phyloP scores from a whole-genome alignment of 2,113 vertebrate genomes.

The Sisor rabdophorus region DNA sequence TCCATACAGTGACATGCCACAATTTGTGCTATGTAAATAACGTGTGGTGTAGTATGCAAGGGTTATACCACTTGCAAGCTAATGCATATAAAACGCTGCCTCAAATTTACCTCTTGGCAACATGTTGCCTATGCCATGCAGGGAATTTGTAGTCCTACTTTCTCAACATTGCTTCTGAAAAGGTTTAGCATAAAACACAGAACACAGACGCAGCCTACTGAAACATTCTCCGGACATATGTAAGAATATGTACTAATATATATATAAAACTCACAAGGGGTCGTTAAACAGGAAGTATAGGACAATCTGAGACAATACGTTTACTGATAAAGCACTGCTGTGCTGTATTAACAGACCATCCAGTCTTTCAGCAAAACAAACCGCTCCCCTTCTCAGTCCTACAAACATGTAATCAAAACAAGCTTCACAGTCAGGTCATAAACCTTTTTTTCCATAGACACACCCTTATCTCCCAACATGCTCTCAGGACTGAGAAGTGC shows the following conservation, averaged over 20 bases:
- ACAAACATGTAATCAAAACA: conserved; percentile 9
- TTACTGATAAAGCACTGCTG: conserved; percentile 21
- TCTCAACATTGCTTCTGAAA: too few species aligned
- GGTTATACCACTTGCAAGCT: background rate
- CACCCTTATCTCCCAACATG: background rate
- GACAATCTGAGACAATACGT: conserved; percentile 17
- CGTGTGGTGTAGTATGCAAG: background rate
- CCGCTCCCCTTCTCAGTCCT: background rate
- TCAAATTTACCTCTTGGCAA: background rate
- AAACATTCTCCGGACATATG: background rate
- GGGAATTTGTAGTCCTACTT: background rate
- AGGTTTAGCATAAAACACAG: background rate
- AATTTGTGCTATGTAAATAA: background rate
- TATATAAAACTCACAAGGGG: background rate
- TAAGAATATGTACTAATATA: background rate
- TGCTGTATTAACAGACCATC: background rate
- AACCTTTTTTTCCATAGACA: conserved; percentile 7
- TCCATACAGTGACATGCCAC: background rate
- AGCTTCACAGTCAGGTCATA: background rate
- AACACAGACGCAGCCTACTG: background rate
- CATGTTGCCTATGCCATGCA: too few species aligned
- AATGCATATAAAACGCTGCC: background rate
- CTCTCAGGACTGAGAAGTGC: background rate
- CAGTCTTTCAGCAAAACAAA: conserved; percentile 8
- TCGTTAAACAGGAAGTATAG: background rate